Base-by-base conservation (phyloP, 2,797 vertebrate genomes). In the Menidia menidia region DNA sequence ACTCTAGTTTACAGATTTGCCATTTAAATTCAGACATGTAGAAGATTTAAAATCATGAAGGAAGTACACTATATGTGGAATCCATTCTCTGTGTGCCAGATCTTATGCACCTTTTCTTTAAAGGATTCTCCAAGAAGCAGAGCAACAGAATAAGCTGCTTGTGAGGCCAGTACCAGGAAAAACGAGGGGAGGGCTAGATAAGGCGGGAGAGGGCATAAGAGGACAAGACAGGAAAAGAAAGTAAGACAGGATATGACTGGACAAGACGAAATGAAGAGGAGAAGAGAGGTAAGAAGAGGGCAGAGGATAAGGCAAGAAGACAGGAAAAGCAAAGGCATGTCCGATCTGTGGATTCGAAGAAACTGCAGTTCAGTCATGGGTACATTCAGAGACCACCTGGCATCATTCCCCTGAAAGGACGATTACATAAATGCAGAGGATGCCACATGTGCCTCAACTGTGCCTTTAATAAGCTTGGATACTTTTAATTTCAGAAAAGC, bases 301-400 rank as follows among this genome's bases (percentile, higher is more conserved):
- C 62, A 75, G 47, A 51, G 52, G 62, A 76, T 15, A 14, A 57
- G 64, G 65, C 51, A 43, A 58, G 52, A 64, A 48, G 60, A 68
- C 64, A 74, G 66, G 31, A 63, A 73, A 69, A 35, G 66, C n/a
- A 19, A 53, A 69, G 59, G 39, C 25, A 60, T 52, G 66, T 64
- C 73, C 42, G 11, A 54, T 64, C 44, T 33, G 52, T 73, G 73
- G 67, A 72, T 60, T 78, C 39, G n/a, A 55, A 4, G 32, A 57
- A 56, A 65, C 66, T 42, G 47, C 62, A 68, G 68, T 71, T 61
- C 71, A 82, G 76, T 80, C 59, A 80, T 80, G 74, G 56, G 71
- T 64, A 50, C 67, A 81, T 80, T 83, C 64, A 64, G 69, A 64
- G 64, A 84, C 66, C 78, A 83, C 81, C 72, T 78, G 74, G 73